A percentile compares a stretch with the other conserved stretches of the same genome.
Conservation (phyloP, 2,888 invertebrate species). For the Metalampra italica region DNA sequence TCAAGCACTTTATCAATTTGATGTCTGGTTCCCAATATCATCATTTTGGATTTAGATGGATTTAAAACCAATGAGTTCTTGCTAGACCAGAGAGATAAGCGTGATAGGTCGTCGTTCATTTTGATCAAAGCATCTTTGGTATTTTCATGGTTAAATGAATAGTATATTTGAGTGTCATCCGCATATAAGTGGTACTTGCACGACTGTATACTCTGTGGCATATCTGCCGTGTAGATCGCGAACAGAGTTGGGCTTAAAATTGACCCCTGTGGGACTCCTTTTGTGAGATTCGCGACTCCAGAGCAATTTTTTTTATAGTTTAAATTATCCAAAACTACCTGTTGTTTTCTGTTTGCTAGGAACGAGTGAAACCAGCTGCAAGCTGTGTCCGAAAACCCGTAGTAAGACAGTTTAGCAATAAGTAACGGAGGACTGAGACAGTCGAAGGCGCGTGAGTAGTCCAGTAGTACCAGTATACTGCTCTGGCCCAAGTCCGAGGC, state of each 20-base stretch:
- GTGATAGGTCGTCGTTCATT: background rate
- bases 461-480: slow-evolving; percentile 13
- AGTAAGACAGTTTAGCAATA: slow-evolving; percentile 9
- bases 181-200: slow-evolving; percentile 13
- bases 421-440: slow-evolving; percentile 4
- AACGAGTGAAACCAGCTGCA: slow-evolving; percentile 7
- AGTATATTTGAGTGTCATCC: slow-evolving; percentile 9
- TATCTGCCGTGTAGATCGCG: slow-evolving; percentile 9
- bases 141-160: slow-evolving; percentile 1
- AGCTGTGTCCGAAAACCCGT: slow-evolving; percentile 10
- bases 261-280: slow-evolving; percentile 14
- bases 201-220: slow-evolving; percentile 1
- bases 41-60: background rate
- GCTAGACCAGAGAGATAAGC: background rate
- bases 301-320: slow-evolving; percentile 4
- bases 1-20: slow-evolving; percentile 1
- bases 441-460: slow-evolving; percentile 14
- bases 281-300: background rate
- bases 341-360: slow-evolving; percentile 7
- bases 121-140: background rate
- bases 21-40: slow-evolving; percentile 5
- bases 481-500: slow-evolving; percentile 12
- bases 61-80: background rate
- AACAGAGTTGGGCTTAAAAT: slow-evolving; percentile 11
- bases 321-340: slow-evolving; percentile 1